Evolutionary conservation across 2,888 invertebrate genomes (phyloP), one percentile per base, ranked within the genome.

Genomic region (Abscondita cerata): DNA sequence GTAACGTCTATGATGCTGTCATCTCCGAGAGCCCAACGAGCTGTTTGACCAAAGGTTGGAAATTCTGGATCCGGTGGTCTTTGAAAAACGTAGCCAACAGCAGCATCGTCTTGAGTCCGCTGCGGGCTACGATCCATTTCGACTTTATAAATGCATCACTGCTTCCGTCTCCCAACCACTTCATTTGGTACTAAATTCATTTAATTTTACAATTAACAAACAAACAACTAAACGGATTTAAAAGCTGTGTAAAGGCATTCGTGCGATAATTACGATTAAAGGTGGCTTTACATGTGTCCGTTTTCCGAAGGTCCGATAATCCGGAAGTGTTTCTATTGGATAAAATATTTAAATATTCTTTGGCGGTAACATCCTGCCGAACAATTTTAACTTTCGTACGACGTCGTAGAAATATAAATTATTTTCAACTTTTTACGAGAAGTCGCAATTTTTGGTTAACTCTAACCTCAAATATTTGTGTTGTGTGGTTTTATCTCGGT

Each of bases 51-150:
- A 62, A 79, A 80, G 67, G 88, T 84, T 66, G 88, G 86, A 78
- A 93, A 88, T 78, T 95, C 94, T 56, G 89, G 87, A 78, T 95
- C 94, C 69, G 91, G 90, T 66, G 90, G 89, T 69, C 91, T 82
- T 79, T 94, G 94, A 80, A 93, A n/a, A 71, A 95, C 93, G 81
- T 96, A 96, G 75, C 95, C 93, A 71, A 95, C 95, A 80, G 92
- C 90, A 67, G 94, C 94, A 85, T 96, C 96, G 81, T 96, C 95
- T 81, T 92, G 92, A 67, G 90, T 84, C 75, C 90, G 88, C 81
- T 85, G 86, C 80, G 86, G 89, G 80, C 83, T 85, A 81, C 86
- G 85, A 76, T 87, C 86, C 85, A 85, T 88, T 80, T 84, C 86
- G 83, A 79, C 79, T 78, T 82, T 75, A 81, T 82, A 65, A 82